phyloP scores from a whole-genome alignment of 2,797 vertebrate species.

The Cyprinodon diabolis region DNA sequence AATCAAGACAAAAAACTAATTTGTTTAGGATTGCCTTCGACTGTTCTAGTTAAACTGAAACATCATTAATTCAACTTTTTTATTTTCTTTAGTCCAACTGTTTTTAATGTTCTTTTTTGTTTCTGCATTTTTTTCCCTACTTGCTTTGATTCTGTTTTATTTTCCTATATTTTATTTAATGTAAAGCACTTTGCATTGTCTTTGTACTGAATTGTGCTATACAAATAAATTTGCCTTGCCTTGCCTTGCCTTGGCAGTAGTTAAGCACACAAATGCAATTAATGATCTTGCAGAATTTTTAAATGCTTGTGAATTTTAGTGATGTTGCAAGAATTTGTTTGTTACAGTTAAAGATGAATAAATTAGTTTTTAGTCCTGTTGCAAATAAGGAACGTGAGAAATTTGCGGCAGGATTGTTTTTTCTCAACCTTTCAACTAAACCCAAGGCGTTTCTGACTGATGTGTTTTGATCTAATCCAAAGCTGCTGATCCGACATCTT shows the following conservation, averaged over 20 bases:
- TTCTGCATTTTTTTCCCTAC: too few species aligned
- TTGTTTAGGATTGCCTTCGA: too few species aligned
- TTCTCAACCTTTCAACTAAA: slow-evolving; percentile 15
- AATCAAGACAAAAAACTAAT: too few species aligned
- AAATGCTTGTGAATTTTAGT: neutral
- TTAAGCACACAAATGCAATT: neutral
- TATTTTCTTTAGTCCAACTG: too few species aligned
- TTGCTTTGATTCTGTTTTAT: too few species aligned
- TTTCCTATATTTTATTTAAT: too few species aligned
- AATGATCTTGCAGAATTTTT: neutral
- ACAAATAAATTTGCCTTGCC: too few species aligned
- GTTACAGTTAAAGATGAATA: slow-evolving; percentile 2
- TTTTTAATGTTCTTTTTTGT: too few species aligned
- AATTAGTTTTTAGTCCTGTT: slow-evolving; percentile 4
- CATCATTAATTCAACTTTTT: too few species aligned
- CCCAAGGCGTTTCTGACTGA: slow-evolving; percentile 26
- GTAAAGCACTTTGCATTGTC: too few species aligned
- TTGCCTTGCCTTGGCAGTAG: neutral
- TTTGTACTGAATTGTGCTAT: too few species aligned
- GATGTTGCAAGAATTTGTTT: neutral
- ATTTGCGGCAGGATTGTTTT: slow-evolving; percentile 11
- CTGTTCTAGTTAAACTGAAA: too few species aligned
- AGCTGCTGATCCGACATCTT: slow-evolving; percentile 54
- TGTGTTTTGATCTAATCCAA: slow-evolving; percentile 48
- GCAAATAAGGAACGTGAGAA: slow-evolving; percentile 7